Evolutionary conservation across 1,140 invertebrate genomes (phyloP), one percentile per base, ranked within the genome.

Genomic region (Zophobas atratus): DNA sequence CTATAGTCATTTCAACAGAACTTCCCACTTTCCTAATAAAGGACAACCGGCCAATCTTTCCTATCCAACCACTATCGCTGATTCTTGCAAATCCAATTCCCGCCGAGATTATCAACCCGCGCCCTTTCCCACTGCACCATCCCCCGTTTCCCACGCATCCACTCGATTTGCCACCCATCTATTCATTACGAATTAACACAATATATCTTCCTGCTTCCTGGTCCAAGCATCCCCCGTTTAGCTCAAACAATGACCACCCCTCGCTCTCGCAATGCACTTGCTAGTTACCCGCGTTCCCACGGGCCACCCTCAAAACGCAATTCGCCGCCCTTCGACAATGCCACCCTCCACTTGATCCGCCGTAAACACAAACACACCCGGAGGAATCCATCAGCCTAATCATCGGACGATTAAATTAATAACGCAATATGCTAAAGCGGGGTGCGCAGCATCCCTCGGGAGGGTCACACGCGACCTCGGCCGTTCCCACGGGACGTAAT

Each of bases 151-250:
- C 67, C 75, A 76, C 75, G 67, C 49, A 38, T 39, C 20, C 71
- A 74, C 49, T 33, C 32, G 6, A 70, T 70, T 67, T 46, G 55
- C 1, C 75, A 70, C 75, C 60, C 46, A 76, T 76, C 75, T 70
- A 67, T 41, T 75, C 75, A 76, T 67, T 70, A 53, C 51, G 63
- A 76, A 76, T 57, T 76, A 70, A 76, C 43, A 76, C 39, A 76
- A 53, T 70, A 41, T 70, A 76, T 70, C 57, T 70, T 76, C 48
- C 43, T 67, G 74, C 43, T 75, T 74, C 71, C 71, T 74, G 55
- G 51, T 74, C 38, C 74, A 48, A 53, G 46, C 60, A 46, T 4
- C 43, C 43, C 43, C 43, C 43, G 6, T 3, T 63, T 46, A 67
- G 34, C 6, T 55, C 56, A 63, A 63, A 67, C 46, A 75, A 63